Conservation (phyloP, 2,113 vertebrate species). For the Atlantisia rogersi region DNA sequence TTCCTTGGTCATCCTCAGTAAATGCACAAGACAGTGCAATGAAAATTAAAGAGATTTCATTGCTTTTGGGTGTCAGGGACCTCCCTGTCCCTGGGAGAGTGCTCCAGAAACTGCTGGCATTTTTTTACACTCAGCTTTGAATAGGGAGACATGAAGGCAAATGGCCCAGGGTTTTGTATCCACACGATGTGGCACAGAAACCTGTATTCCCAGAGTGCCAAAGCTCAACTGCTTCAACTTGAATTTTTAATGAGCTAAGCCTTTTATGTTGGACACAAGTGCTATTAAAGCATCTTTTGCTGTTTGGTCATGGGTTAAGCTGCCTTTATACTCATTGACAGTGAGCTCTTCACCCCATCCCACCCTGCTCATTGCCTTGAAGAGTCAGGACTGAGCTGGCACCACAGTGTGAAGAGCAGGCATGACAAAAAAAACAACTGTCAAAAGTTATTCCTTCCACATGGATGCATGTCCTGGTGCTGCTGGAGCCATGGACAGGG, state of each 20-base stretch:
- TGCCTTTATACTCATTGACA: neutral
- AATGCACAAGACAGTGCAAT: neutral
- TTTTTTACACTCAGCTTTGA: neutral
- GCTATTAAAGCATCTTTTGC: neutral
- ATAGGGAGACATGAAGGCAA: neutral
- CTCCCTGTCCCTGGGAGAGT: neutral
- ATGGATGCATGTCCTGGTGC: neutral
- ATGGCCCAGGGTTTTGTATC: neutral
- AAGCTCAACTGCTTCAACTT: neutral
- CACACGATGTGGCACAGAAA: fast-evolving
- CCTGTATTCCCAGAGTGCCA: neutral
- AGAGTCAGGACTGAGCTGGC: neutral
- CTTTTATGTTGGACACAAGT: neutral
- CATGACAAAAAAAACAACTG: neutral
- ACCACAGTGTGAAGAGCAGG: neutral
- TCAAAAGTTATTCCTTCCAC: neutral
- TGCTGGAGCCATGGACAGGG: neutral
- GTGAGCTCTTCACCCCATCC: neutral
- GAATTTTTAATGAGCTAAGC: neutral
- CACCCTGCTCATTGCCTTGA: neutral
- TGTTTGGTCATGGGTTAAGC: neutral
- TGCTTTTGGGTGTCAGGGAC: neutral
- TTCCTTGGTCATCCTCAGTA: neutral
- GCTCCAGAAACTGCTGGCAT: neutral
- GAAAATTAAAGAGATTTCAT: neutral